phyloP scores from a whole-genome alignment of 1,140 invertebrate genomes.

The Bombus superbus region DNA sequence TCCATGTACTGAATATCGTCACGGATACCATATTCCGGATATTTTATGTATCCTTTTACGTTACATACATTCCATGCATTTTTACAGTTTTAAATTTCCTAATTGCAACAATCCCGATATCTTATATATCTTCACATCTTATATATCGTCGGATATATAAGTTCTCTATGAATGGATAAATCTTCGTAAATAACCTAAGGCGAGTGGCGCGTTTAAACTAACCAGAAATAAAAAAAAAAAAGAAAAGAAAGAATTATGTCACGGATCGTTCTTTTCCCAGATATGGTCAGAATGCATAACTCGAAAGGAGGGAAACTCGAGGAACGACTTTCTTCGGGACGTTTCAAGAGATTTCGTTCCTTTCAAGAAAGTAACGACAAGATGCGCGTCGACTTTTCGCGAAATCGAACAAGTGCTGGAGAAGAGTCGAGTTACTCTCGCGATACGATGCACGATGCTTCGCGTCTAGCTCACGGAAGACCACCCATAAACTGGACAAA shows the following conservation, averaged over 20 bases:
- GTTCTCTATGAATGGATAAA: not conserved
- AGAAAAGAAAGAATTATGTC: not conserved
- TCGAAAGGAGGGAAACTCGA: not conserved
- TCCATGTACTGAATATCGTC: too few relatives aligned
- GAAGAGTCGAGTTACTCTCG: slow-evolving; percentile 16
- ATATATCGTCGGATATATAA: not conserved
- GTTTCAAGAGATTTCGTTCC: not conserved
- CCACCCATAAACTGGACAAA: slow-evolving; percentile 47
- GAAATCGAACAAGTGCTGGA: slow-evolving; percentile 1
- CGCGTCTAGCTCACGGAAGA: slow-evolving; percentile 30
- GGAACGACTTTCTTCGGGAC: not conserved
- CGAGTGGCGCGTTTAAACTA: too few relatives aligned
- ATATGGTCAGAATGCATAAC: not conserved
- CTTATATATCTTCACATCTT: too few relatives aligned
- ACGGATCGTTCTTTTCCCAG: not conserved
- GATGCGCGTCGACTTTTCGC: not conserved
- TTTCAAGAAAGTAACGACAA: not conserved
- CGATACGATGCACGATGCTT: slow-evolving; percentile 4
- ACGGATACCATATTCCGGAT: too few relatives aligned
- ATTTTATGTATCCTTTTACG: too few relatives aligned
- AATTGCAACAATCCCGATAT: too few relatives aligned
- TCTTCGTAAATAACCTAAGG: not conserved
- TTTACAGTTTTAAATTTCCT: too few relatives aligned
- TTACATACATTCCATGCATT: too few relatives aligned
- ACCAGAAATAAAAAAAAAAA: too few relatives aligned